A percentile compares a stretch with the other conserved stretches of the same genome.
phyloP scores from a whole-genome alignment of 2,113 vertebrate genomes.

The Sus scrofa region DNA sequence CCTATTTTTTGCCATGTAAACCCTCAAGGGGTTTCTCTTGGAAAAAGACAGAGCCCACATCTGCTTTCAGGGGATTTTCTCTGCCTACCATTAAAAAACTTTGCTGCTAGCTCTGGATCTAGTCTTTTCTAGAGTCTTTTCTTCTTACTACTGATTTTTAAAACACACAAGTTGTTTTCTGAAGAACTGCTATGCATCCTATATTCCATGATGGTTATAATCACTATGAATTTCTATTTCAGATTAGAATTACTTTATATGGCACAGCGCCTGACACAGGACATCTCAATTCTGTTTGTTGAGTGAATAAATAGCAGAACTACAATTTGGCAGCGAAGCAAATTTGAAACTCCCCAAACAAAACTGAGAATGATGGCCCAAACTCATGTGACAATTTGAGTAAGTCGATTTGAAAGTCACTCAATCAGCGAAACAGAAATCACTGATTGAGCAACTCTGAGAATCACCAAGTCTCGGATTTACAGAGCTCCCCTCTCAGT shows the following conservation, averaged over 20 bases:
- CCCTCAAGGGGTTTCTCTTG: slow-evolving; percentile 55
- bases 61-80: slow-evolving; percentile 56
- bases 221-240: slow-evolving; percentile 59
- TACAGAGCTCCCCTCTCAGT: neutral
- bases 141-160: neutral
- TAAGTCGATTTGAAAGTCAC: slow-evolving; percentile 3
- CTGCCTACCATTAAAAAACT: slow-evolving; percentile 39
- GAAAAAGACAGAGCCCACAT: slow-evolving; percentile 22
- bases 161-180: slow-evolving; percentile 48
- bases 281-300: neutral
- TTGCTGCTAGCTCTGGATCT: slow-evolving; percentile 10
- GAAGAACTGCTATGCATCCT: neutral
- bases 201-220: slow-evolving; percentile 24
- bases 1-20: slow-evolving; percentile 67
- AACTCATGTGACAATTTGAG: neutral
- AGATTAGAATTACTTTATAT: slow-evolving; percentile 58
- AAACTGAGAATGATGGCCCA: neutral
- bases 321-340: slow-evolving; percentile 40
- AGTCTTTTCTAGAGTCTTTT: slow-evolving; percentile 51
- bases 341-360: slow-evolving; percentile 25
- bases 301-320: slow-evolving; percentile 48
- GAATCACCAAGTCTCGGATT: neutral
- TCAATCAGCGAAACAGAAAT: neutral
- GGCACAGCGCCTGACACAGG: neutral
- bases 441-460: neutral